Evolutionary conservation across 1,140 invertebrate species (phyloP).

Genomic region (Alviniconcha marisindica): DNA sequence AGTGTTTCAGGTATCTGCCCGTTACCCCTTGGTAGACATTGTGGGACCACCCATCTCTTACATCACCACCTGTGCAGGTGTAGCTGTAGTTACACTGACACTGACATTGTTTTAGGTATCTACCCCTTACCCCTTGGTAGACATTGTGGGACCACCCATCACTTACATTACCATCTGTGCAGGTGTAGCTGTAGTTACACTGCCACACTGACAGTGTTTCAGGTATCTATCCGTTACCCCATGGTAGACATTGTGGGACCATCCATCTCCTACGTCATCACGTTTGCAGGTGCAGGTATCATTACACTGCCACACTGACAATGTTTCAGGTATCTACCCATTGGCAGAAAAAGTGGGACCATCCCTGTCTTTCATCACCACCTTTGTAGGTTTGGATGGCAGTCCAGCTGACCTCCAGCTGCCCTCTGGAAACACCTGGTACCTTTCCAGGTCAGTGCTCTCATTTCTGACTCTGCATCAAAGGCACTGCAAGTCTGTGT

Average conservation of each 20-base stretch:
- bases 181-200: no score
- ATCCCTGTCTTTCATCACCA: constrained; percentile 63
- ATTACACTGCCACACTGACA: no score
- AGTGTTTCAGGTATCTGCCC: constrained; percentile 65
- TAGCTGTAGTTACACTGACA: no score
- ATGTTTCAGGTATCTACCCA: constrained; percentile 62
- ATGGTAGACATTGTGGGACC: constrained; percentile 64
- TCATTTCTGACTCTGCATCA: no score
- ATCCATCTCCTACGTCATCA: constrained; percentile 63
- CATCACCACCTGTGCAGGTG: constrained; percentile 73
- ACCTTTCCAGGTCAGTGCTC: constrained; percentile 64
- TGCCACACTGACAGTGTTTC: no score
- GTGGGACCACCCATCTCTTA: constrained; percentile 61
- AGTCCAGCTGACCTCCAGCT: constrained; percentile 72
- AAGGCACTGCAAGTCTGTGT: no score
- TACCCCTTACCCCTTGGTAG: constrained; percentile 66
- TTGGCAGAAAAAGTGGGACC: constrained; percentile 62
- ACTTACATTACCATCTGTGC: constrained; percentile 72
- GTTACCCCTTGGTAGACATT: constrained; percentile 64
- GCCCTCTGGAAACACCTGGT: constrained; percentile 73
- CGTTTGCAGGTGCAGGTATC: constrained; percentile 76
- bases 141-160: constrained; percentile 59
- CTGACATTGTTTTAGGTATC: constrained; percentile 65
- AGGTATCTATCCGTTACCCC: constrained; percentile 66
- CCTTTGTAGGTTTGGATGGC: constrained; percentile 75